These are phyloP conservation scores for Stigmatopora argus DNA, from an alignment of 2,113 vertebrate species.

Conservation along the genomic window DNA sequence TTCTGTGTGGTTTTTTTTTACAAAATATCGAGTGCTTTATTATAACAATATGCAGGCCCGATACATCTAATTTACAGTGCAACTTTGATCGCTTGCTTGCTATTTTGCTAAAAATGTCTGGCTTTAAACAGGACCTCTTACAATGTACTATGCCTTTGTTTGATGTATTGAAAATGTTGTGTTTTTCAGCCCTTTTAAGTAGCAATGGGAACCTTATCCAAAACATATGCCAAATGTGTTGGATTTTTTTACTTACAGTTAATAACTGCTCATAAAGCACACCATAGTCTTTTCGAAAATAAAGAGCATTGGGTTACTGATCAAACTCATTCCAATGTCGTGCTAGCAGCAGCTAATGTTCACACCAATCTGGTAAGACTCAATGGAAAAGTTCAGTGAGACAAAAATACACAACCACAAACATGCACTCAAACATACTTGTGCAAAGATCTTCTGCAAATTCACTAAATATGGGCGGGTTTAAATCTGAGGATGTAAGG, in stretches of 20 bases:
- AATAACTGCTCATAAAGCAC: constrained; percentile 19
- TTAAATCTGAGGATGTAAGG: background rate
- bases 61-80: too few species aligned
- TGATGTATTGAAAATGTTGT: too few species aligned
- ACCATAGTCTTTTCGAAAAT: constrained; percentile 17
- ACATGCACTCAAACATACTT: constrained; percentile 1
- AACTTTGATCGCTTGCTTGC: too few species aligned
- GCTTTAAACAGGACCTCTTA: too few species aligned
- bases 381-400: constrained; percentile 51
- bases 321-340: constrained; percentile 43
- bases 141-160: too few species aligned
- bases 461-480: background rate
- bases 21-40: too few species aligned
- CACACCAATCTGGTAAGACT: constrained; percentile 42
- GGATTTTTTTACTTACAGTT: constrained; percentile 29
- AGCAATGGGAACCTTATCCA: too few species aligned
- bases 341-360: constrained; percentile 57
- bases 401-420: constrained; percentile 33
- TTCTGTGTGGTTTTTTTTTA: too few species aligned
- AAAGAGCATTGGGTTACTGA: constrained; percentile 59
- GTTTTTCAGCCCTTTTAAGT: background rate
- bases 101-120: too few species aligned
- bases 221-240: background rate
- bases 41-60: too few species aligned
- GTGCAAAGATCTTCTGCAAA: background rate